Evolutionary conservation across 1,140 invertebrate species (phyloP).

Genomic region (Hormaphis cornu): DNA sequence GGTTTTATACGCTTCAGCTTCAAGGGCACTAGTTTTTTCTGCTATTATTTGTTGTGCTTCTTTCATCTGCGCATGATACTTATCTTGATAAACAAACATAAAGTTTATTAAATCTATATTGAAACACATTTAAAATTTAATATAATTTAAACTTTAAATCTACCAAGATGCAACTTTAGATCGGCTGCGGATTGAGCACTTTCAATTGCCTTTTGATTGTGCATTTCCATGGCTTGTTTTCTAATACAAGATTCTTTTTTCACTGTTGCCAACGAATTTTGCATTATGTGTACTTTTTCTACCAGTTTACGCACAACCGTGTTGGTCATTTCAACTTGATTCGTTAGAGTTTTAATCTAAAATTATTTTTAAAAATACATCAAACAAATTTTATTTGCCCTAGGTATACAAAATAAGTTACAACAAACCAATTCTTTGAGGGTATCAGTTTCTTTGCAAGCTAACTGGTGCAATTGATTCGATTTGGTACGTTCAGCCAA

Average conservation of each 20-base stretch:
- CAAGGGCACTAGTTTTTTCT: conserved; percentile 82
- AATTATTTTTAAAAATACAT: no score
- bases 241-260: conserved; percentile 87
- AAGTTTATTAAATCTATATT: not conserved
- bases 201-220: conserved; percentile 94
- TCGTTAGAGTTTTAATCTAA: conserved; percentile 66
- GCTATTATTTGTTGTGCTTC: conserved; percentile 93
- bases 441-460: conserved; percentile 87
- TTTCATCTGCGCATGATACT: conserved; percentile 93
- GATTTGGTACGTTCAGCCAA: conserved; percentile 98
- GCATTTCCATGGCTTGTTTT: conserved; percentile 93
- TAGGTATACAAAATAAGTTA: not conserved
- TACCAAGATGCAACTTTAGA: conserved; percentile 90
- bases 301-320: conserved; percentile 88
- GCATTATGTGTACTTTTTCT: conserved; percentile 91
- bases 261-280: conserved; percentile 81
- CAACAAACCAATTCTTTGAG: conserved; percentile 69
- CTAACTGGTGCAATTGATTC: conserved; percentile 88
- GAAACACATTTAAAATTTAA: not conserved
- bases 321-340: conserved; percentile 91
- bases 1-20: conserved; percentile 94
- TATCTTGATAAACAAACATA: conserved; percentile 51
- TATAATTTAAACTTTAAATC: conserved; percentile 24
- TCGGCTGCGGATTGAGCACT: conserved; percentile 92
- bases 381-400: no score